phyloP scores from a whole-genome alignment of 2,113 vertebrate genomes.

The Meles meles region DNA sequence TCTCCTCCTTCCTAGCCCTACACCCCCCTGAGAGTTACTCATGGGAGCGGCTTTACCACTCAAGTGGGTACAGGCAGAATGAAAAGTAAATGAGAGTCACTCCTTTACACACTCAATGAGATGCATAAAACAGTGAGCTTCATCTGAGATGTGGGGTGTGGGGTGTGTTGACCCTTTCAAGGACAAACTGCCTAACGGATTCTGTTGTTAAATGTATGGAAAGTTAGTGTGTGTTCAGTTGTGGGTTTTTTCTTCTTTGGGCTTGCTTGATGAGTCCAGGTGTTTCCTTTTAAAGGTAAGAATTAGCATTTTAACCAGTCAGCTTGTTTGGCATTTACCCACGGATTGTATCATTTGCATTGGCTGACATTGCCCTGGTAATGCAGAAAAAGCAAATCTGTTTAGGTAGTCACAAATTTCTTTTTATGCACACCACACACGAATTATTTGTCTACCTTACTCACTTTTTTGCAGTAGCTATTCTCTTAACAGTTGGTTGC shows the following conservation, averaged over 20 bases:
- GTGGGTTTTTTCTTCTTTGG: background rate
- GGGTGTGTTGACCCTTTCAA: background rate
- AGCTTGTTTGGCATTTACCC: conserved; percentile 65
- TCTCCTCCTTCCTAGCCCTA: background rate
- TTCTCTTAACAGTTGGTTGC: conserved; percentile 25
- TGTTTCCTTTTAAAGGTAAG: conserved; percentile 67
- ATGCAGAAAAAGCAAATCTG: conserved; percentile 14
- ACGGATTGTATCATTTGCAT: conserved; percentile 28
- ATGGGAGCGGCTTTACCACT: background rate
- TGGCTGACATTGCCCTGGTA: conserved; percentile 29
- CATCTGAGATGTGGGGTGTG: background rate
- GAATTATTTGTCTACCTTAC: background rate
- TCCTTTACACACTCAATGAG: background rate
- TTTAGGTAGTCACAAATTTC: background rate
- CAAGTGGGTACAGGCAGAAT: background rate
- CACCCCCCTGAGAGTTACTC: background rate
- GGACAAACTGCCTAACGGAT: background rate
- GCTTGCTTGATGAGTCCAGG: conserved; percentile 21
- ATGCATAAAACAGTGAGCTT: background rate
- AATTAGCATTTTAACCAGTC: conserved; percentile 76
- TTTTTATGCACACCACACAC: background rate
- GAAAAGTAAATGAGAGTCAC: background rate
- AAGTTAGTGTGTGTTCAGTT: background rate
- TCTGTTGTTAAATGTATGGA: background rate
- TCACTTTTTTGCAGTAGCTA: background rate